These are phyloP conservation scores for Morbakka virulenta DNA, from an alignment of 30 jellyfish, hydroid and myxozoan genomes.

Conservation along the genomic window DNA sequence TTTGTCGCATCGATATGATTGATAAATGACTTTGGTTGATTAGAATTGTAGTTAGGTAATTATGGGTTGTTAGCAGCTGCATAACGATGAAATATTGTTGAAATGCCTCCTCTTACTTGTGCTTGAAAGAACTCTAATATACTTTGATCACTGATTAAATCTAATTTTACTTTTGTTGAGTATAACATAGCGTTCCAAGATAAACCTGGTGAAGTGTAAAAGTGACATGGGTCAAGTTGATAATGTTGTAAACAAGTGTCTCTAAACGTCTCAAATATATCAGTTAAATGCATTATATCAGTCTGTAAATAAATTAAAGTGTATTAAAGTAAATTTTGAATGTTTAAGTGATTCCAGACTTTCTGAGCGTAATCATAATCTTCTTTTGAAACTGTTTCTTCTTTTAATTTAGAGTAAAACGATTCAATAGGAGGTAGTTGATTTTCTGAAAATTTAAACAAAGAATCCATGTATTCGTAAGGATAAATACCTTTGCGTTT, in stretches of 20 bases:
- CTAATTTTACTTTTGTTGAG: slow-evolving; percentile 23
- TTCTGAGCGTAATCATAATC: slow-evolving; percentile 36
- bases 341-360: slow-evolving; percentile 4
- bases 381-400: slow-evolving; percentile 7
- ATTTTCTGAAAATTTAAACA: slow-evolving; percentile 7
- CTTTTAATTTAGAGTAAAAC: background rate
- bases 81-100: slow-evolving; percentile 21
- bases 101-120: slow-evolving; percentile 45
- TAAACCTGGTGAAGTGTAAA: slow-evolving; percentile 54
- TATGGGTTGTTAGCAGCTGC: slow-evolving; percentile 26
- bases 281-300: no score
- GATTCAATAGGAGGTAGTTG: slow-evolving; percentile 30
- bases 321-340: slow-evolving; percentile 4
- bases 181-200: slow-evolving; percentile 42
- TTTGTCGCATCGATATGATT: slow-evolving; percentile 67
- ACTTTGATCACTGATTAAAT: slow-evolving; percentile 11
- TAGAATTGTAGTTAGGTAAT: background rate
- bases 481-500: slow-evolving; percentile 70
- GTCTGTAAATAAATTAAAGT: slow-evolving; percentile 20
- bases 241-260: background rate
- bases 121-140: slow-evolving; percentile 10
- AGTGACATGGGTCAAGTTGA: no score
- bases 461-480: slow-evolving; percentile 46
- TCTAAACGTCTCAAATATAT: slow-evolving; percentile 31
- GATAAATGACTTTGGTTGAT: slow-evolving; percentile 6